Conservation (phyloP, 2,113 vertebrate species). For the Sphyrna mokarran region DNA sequence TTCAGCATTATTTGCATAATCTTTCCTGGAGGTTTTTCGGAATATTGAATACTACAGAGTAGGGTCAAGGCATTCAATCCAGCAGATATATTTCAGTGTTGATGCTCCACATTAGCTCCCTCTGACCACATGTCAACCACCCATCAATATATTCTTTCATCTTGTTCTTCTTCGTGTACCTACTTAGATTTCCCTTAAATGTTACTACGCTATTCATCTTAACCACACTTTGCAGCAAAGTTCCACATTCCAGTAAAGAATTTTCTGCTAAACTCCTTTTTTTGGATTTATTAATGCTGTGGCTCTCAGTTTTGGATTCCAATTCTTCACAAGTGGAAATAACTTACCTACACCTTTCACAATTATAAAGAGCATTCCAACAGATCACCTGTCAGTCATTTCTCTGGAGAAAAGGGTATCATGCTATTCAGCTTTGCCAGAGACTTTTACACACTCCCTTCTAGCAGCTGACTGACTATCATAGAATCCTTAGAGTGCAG, state of each 20-base stretch:
- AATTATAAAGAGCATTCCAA: neutral
- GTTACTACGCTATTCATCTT: neutral
- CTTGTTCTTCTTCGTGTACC: neutral
- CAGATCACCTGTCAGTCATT: neutral
- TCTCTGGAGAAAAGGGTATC: neutral
- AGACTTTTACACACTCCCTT: neutral
- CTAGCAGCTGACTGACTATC: neutral
- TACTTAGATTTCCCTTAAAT: neutral
- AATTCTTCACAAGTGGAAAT: neutral
- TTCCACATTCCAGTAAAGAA: neutral
- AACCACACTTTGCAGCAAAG: neutral
- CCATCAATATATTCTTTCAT: neutral
- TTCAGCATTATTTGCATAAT: neutral
- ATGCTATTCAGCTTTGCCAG: neutral
- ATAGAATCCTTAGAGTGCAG: too few relatives aligned
- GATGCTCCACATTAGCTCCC: neutral
- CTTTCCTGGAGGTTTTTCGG: neutral
- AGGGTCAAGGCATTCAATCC: neutral
- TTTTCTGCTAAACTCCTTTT: neutral
- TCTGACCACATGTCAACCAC: neutral
- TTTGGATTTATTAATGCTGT: neutral
- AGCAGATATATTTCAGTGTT: neutral
- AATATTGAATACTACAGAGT: neutral
- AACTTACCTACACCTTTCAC: neutral
- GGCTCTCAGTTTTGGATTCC: neutral